Evolutionary conservation across 2,888 invertebrate species (phyloP).

Genomic region (Venusia cambrica): DNA sequence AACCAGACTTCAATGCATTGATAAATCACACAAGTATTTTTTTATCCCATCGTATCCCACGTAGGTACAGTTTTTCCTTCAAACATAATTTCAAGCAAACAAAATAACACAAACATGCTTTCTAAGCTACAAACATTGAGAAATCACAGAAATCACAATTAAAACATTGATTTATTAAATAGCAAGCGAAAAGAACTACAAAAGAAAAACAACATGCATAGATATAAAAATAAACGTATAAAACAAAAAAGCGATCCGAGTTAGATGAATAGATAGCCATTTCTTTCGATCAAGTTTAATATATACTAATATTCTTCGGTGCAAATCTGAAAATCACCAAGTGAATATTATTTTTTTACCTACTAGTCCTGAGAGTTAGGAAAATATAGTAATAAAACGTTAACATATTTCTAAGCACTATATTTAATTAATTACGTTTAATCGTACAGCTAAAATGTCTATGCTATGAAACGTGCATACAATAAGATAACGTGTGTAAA

Average conservation of each 20-base stretch:
- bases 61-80: too few relatives aligned
- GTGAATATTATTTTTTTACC: slow-evolving; percentile 16
- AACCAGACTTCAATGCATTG: too few relatives aligned
- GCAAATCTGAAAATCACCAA: slow-evolving; percentile 66
- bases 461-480: slow-evolving; percentile 39
- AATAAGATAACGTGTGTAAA: slow-evolving; percentile 36
- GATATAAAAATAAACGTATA: slow-evolving; percentile 15
- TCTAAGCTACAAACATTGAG: too few relatives aligned
- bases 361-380: slow-evolving; percentile 5
- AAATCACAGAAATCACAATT: too few relatives aligned
- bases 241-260: slow-evolving; percentile 20
- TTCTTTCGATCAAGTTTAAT: slow-evolving; percentile 38
- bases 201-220: slow-evolving; percentile 29
- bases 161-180: slow-evolving; percentile 27
- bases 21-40: too few relatives aligned
- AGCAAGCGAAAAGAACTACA: slow-evolving; percentile 26
- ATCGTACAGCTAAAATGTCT: slow-evolving; percentile 33
- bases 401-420: slow-evolving; percentile 33
- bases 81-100: too few relatives aligned
- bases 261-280: slow-evolving; percentile 32
- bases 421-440: slow-evolving; percentile 43
- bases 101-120: too few relatives aligned
- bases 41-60: too few relatives aligned
- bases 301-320: slow-evolving; percentile 77
- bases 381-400: slow-evolving; percentile 30